Conservation (phyloP, 23 tunicate genomes). For the Styela plicata region DNA sequence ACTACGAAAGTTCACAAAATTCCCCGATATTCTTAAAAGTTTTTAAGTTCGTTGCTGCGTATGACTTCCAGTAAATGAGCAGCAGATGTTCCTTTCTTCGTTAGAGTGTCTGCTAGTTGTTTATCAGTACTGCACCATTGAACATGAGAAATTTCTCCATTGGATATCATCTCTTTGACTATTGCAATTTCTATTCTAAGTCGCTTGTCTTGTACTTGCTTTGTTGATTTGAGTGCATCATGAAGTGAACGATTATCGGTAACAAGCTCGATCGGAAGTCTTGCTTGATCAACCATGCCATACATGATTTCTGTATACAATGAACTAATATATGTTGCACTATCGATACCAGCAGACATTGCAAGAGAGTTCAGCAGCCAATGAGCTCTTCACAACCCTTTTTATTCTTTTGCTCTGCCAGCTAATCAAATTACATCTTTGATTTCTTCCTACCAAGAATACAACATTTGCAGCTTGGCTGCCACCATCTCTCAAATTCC, state of each 20-base stretch:
- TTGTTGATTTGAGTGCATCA: no score
- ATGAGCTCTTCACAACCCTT: constrained; percentile 15
- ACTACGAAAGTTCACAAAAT: not conserved
- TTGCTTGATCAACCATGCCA: not conserved
- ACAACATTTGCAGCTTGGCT: constrained; percentile 40
- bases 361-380: no score
- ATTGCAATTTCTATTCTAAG: constrained; percentile 5
- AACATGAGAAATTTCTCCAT: not conserved
- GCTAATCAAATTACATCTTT: no score
- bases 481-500: constrained; percentile 27
- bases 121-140: no score
- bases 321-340: not conserved
- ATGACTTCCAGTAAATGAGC: not conserved
- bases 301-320: not conserved
- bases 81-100: constrained; percentile 21
- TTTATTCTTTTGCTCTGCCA: no score
- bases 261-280: constrained; percentile 16
- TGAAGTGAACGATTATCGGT: no score
- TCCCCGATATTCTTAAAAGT: constrained; percentile 4
- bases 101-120: constrained; percentile 19
- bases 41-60: not conserved
- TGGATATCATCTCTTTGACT: constrained; percentile 7
- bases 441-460: no score
- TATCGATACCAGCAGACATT: constrained; percentile 2
- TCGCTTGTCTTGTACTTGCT: no score